Evolutionary conservation across 2,888 invertebrate species (phyloP).

Genomic region (Gymnosoma rotundatum): DNA sequence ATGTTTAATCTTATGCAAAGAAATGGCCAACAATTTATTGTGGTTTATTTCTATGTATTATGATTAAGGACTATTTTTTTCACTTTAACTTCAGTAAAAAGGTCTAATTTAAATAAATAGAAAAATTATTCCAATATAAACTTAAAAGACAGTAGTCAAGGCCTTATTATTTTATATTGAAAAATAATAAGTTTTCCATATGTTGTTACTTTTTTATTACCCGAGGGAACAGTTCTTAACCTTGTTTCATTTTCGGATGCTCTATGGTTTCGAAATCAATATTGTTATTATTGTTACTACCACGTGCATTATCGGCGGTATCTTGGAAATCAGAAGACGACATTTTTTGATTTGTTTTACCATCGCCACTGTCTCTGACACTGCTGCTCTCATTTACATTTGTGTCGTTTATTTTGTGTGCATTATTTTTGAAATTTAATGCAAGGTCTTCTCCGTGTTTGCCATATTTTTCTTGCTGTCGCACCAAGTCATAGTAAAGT

Average conservation of each 20-base stretch:
- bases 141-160: no score
- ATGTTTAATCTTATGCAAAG: no score
- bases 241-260: not conserved
- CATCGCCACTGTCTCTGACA: not conserved
- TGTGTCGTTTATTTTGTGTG: not conserved
- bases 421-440: not conserved
- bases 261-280: not conserved
- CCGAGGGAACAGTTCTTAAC: not conserved
- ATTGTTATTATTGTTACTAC: not conserved
- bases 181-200: not conserved
- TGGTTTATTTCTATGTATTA: not conserved
- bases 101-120: not conserved
- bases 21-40: not conserved
- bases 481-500: conserved; percentile 92
- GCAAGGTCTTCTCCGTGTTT: conserved; percentile 57
- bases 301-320: no score
- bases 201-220: not conserved
- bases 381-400: not conserved
- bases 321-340: no score
- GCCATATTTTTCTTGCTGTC: conserved; percentile 86
- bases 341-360: not conserved
- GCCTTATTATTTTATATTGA: not conserved
- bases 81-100: not conserved
- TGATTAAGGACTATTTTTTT: not conserved
- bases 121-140: not conserved